Evolutionary conservation across 2,113 vertebrate species (phyloP), one percentile per base, ranked within the genome.

Genomic region (Gobius niger): DNA sequence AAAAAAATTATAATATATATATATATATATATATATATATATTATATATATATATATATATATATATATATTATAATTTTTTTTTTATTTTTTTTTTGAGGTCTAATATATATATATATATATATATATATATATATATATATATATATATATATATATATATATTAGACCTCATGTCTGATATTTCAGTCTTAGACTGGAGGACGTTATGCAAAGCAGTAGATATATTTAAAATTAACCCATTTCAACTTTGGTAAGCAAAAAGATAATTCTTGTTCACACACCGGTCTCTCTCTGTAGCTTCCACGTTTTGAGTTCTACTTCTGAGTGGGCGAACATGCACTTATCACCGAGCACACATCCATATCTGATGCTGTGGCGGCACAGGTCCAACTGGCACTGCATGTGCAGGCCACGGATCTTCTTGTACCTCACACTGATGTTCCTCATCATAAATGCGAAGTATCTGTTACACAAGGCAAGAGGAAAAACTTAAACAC

Each of bases 291-390:
- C 90, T 11, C 88, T 92, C 91, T 98, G 96, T 80, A 99, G 90
- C 77, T 91, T 91, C 97, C 97, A 99, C 82, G 95, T 93, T 85
- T 95, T 93, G 67, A 98, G 95, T 83, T 99, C 97, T 0, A 99
- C 94, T 80, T 94, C 86, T 4, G 96, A 98, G 75, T 99, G 97
- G 79, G 97, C 96, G 0, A 93, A 95, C 78, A 85, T 87, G 85
- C 97, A 99, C 84, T 81, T 88, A 85, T 96, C 93, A 73, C 95
- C 94, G 0, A 90, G 89, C 68, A 91, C 89, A 90, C 96, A 99
- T 81, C 95, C 92, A 0, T 94, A 95, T 8, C 95, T 93, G 63
- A 94, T 85, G 82, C 93, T 93, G 0, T 96, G 93, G 3, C 91
- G 92, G 90, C 97, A 99, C 82, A 98, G 83, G 0, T 96, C 95